Conservation (phyloP, 2,888 invertebrate species). For the Mesorhabditis spiculigera region DNA sequence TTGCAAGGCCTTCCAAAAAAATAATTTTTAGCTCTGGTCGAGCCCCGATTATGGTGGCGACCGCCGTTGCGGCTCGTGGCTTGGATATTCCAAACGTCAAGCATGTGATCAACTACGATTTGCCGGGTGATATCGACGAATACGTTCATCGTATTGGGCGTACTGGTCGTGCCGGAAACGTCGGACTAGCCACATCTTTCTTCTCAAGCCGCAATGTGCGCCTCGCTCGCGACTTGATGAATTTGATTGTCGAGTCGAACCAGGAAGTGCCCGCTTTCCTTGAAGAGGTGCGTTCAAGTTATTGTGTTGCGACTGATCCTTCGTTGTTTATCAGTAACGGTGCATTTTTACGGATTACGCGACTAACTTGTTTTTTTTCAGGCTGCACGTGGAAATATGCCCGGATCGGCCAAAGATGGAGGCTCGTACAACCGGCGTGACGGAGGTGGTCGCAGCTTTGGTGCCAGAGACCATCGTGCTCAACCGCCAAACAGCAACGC, state of each 20-base stretch:
- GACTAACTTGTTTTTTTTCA: too few species aligned
- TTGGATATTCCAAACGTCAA: constrained; percentile 63
- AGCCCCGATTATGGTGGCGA: constrained; percentile 42
- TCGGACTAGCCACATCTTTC: constrained; percentile 41
- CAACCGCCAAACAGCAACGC: too few species aligned
- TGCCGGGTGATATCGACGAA: constrained; percentile 18
- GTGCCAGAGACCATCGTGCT: too few species aligned
- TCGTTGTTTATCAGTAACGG: too few species aligned
- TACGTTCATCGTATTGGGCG: constrained; percentile 40
- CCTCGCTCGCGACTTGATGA: constrained; percentile 30
- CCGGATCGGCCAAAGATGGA: too few species aligned
- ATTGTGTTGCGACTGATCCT: too few species aligned
- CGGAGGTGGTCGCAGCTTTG: too few species aligned
- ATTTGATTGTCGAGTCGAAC: constrained; percentile 27
- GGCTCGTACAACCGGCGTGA: too few species aligned
- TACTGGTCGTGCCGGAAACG: constrained; percentile 41
- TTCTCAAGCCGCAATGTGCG: constrained; percentile 17
- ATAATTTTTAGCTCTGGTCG: constrained; percentile 66
- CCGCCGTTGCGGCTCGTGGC: constrained; percentile 43
- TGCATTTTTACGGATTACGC: too few species aligned
- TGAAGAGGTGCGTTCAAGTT: too few species aligned
- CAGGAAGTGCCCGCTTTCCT: constrained; percentile 31
- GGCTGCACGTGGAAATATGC: too few species aligned
- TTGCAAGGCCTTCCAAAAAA: too few species aligned
- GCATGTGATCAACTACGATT: constrained; percentile 88